A percentile compares a stretch with the other conserved stretches of the same genome.
Conservation (phyloP, 1,140 invertebrate genomes). For the Plectrocnemia conspersa region DNA sequence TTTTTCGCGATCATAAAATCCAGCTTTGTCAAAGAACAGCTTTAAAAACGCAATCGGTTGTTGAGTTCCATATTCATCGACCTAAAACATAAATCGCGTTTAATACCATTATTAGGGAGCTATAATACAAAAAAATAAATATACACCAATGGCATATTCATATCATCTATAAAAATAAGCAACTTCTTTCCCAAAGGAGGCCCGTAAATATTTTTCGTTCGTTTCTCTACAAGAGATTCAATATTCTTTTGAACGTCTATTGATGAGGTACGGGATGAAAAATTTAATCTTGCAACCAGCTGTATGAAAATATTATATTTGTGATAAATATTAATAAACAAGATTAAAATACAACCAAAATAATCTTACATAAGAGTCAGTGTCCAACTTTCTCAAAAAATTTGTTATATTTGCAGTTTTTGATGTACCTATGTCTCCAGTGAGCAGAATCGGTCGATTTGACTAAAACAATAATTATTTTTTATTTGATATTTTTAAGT, state of each 20-base stretch:
- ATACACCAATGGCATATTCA: conserved; percentile 85
- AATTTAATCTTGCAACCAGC: conserved; percentile 54
- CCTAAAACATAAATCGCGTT: conserved; percentile 36
- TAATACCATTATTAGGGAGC: background rate
- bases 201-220: conserved; percentile 84
- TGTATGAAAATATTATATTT: conserved; percentile 10
- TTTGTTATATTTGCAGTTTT: conserved; percentile 84
- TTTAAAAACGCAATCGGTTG: conserved; percentile 88
- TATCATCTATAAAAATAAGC: conserved; percentile 86
- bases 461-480: conserved; percentile 44
- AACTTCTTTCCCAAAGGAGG: conserved; percentile 82
- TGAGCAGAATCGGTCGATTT: conserved; percentile 72
- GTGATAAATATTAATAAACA: conserved; percentile 11
- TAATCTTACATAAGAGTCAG: conserved; percentile 62
- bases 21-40: conserved; percentile 76
- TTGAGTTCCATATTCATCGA: conserved; percentile 82
- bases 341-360: background rate
- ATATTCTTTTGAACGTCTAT: conserved; percentile 82
- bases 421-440: conserved; percentile 86
- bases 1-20: conserved; percentile 84
- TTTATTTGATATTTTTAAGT: conserved; percentile 7
- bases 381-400: conserved; percentile 67
- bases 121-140: background rate
- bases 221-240: conserved; percentile 80
- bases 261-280: conserved; percentile 84